phyloP scores from a whole-genome alignment of 1,140 invertebrate species.

The Drosophila bipectinata region DNA sequence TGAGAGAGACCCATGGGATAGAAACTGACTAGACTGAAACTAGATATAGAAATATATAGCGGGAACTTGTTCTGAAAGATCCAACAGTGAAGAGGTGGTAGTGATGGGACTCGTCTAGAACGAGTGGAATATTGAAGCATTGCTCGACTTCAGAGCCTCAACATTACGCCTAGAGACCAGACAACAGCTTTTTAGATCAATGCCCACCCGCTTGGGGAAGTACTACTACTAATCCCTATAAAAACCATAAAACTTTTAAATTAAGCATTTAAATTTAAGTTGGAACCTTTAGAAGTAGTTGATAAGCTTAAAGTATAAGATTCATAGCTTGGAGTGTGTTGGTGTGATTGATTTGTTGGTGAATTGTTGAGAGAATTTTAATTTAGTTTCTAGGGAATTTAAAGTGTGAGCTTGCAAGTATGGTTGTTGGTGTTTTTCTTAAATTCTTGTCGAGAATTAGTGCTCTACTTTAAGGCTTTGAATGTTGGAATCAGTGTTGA shows the following conservation, averaged over 20 bases:
- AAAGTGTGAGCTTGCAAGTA: not conserved
- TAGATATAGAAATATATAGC: slow-evolving; percentile 1
- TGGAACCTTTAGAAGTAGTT: slow-evolving; percentile 16
- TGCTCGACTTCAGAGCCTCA: slow-evolving; percentile 67
- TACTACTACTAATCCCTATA: slow-evolving; percentile 30
- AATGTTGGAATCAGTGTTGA: not conserved
- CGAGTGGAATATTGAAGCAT: slow-evolving; percentile 59
- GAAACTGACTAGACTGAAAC: not conserved
- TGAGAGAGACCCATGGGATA: not conserved
- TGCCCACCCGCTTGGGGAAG: slow-evolving; percentile 29
- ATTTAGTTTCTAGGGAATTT: not conserved
- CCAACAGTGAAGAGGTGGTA: slow-evolving; percentile 35
- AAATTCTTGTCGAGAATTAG: not conserved
- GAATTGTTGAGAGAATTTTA: not conserved
- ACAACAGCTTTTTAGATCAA: slow-evolving; percentile 45
- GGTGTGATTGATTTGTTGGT: slow-evolving; percentile 6
- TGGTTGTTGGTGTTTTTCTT: not conserved
- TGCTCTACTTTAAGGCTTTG: not conserved
- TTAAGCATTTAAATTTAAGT: slow-evolving; percentile 23
- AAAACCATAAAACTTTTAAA: not conserved
- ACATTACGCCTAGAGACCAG: slow-evolving; percentile 62
- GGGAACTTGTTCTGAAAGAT: slow-evolving; percentile 47
- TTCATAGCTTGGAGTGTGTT: slow-evolving; percentile 33
- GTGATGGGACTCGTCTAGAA: slow-evolving; percentile 69
- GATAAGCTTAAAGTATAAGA: slow-evolving; percentile 9